Evolutionary conservation across 2,888 invertebrate genomes (phyloP), one percentile per base, ranked within the genome.

Genomic region (Metellina segmentata): DNA sequence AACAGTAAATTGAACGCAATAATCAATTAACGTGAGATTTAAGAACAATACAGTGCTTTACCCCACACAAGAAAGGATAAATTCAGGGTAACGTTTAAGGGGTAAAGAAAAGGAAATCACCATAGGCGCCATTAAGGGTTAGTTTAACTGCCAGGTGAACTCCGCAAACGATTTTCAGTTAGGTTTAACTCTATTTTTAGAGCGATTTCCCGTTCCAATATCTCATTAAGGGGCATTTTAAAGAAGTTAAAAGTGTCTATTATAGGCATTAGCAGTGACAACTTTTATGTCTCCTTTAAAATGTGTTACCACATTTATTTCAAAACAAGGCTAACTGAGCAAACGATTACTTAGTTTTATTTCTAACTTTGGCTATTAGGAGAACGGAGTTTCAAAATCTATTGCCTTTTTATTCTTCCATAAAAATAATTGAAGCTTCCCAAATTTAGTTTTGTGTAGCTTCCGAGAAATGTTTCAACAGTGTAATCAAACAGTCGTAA

Each of bases 131-230:
- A 86, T 70, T 78, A 86, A 85, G 13, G 70, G 51, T 49, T n/a
- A 7, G 20, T 86, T 61, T 81, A 86, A 86, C 69, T 49, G 79
- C 9, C 71, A 87, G 74, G 81, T 81, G 71, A 71, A 51, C 72
- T 53, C 51, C 53, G 49, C 16, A 52, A 86, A 53, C 81, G 78
- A 72, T 87, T 81, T 86, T 72, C 52, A 81, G 72, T 78, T 72
- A 81, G 77, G 48, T 87, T 87, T 87, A 87, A 87, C 79, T 87
- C 87, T 69, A 81, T 81, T 87, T 87, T 87, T 81, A 87, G 72
- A 71, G 72, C 81, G 34, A 48, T 78, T 81, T 87, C 70, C 81
- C 7, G 11, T 81, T 81, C 72, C n/a, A 53, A 87, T 81, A 81
- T 79, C 81, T 87, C 87, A 87, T 87, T 87, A 87, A 53, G 16